These are phyloP conservation scores for Crossocerus cetratus DNA, from an alignment of 2,888 invertebrate species.

Conservation along the genomic window DNA sequence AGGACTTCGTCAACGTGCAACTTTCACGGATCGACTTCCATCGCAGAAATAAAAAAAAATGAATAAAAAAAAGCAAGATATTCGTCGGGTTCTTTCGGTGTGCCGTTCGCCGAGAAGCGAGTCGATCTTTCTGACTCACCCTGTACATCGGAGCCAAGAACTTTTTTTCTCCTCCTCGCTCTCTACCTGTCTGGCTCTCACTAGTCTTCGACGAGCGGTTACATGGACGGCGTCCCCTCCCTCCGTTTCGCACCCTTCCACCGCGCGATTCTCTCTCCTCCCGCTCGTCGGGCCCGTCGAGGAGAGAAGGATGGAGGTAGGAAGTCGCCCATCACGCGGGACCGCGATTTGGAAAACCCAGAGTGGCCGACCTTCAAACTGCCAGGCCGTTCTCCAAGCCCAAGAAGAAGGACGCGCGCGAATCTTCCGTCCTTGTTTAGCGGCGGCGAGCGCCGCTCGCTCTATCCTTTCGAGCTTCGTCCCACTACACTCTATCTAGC, in stretches of 20 bases:
- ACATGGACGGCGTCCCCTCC: slow-evolving; percentile 30
- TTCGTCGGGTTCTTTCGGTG: not conserved
- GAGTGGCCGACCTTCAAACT: slow-evolving; percentile 70
- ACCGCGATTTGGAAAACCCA: slow-evolving; percentile 72
- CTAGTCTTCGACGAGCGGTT: slow-evolving; percentile 17
- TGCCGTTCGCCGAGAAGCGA: slow-evolving; percentile 18
- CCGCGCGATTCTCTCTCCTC: not conserved
- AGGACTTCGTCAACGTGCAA: not conserved
- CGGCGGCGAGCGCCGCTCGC: not conserved
- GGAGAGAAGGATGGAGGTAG: slow-evolving; percentile 66
- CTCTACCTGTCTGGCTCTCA: slow-evolving; percentile 2
- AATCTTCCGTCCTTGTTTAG: not conserved
- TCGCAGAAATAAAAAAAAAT: not conserved
- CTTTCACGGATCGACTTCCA: slow-evolving; percentile 21
- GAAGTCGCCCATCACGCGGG: slow-evolving; percentile 66
- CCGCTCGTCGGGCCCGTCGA: slow-evolving; percentile 10
- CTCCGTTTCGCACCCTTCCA: slow-evolving; percentile 13
- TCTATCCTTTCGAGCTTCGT: not conserved
- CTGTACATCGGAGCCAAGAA: slow-evolving; percentile 26
- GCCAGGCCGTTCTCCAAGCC: slow-evolving; percentile 52
- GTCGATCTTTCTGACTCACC: slow-evolving; percentile 43
- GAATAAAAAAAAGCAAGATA: too few species aligned
- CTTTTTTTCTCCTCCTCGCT: slow-evolving; percentile 15
- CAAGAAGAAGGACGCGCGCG: slow-evolving; percentile 45
- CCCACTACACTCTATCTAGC: not conserved